These are phyloP conservation scores for Creontiades dilutus DNA, from an alignment of 2,888 invertebrate genomes.

Conservation along the genomic window DNA sequence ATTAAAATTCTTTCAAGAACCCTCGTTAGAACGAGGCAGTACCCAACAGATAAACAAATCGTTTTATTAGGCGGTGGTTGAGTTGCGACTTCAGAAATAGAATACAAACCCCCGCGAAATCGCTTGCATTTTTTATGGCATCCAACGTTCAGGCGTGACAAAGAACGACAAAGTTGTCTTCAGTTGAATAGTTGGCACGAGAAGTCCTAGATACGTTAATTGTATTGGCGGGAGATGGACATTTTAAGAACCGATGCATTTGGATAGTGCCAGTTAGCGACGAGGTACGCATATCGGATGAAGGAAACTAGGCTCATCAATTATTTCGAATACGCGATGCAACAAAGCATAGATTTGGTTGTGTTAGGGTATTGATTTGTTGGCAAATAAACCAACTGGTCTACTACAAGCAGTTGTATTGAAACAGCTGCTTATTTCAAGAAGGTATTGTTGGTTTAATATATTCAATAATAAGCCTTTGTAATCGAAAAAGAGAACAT, in stretches of 20 bases:
- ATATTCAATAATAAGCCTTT: too few species aligned
- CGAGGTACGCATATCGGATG: too few species aligned
- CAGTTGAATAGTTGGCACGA: neutral
- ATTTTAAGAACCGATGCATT: neutral
- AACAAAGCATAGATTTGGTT: too few species aligned
- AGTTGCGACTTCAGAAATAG: neutral
- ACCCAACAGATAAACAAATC: neutral
- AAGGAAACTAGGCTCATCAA: too few species aligned
- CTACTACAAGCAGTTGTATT: too few species aligned
- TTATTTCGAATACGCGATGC: too few species aligned
- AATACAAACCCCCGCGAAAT: neutral
- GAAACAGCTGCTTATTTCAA: too few species aligned
- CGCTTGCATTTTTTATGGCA: neutral
- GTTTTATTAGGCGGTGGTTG: conserved; percentile 3
- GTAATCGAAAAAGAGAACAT: too few species aligned
- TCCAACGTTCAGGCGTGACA: neutral
- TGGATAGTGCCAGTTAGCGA: too few species aligned
- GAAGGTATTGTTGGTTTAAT: too few species aligned
- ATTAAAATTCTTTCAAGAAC: neutral
- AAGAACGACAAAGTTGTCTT: neutral
- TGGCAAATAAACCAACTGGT: too few species aligned
- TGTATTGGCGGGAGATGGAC: neutral
- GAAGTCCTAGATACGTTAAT: neutral
- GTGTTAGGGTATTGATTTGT: too few species aligned
- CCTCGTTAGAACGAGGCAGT: neutral